Base-by-base conservation (phyloP, 2,888 invertebrate species). In the Leucophenga montana region DNA sequence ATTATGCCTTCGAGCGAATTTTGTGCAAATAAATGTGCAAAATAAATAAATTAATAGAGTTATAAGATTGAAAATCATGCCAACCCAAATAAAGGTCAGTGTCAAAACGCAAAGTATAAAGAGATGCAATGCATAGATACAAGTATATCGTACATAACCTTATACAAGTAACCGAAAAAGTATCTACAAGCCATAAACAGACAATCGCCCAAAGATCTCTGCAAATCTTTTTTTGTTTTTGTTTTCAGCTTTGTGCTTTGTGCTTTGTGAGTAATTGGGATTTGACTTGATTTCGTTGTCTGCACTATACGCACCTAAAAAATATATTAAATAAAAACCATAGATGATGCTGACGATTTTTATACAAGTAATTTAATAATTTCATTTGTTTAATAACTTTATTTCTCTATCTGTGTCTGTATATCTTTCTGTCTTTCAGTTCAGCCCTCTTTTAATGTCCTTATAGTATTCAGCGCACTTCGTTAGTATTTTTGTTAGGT, bases 31-130 rank as follows among this genome's bases (percentile, higher is more conserved):
- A 9, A 56, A 27, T n/a, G n/a, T 33, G 33, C 39, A 39, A 39
- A 39, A 39, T 20, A 56, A 27, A 56, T 56, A 56, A 20, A 56
- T 22, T 20, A 56, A 56, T 56, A 56, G 56, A 56, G 20, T 56
- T 9, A 56, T 56, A 56, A 56, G 56, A 9, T 56, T 27, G 18
- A 22, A 56, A 56, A 22, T 22, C 53, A 53, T 18, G 20, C 20
- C 18, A 56, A 56, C 27, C 14, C 11, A 20, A 56, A 56, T 22
- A 22, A 56, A 56, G 56, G 56, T 56, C 56, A 56, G 56, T 56
- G 56, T 22, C 56, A 56, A 56, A 56, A 20, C 16, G 18, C 18
- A 54, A 54, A 54, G 11, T 54, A 11, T 11, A 54, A 20, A 18
- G 11, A 54, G 18, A 9, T 54, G 18, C 54, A 27, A 16, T 54